These are phyloP conservation scores for Canis aureus DNA, from an alignment of 2,113 vertebrate genomes.

Conservation along the genomic window DNA sequence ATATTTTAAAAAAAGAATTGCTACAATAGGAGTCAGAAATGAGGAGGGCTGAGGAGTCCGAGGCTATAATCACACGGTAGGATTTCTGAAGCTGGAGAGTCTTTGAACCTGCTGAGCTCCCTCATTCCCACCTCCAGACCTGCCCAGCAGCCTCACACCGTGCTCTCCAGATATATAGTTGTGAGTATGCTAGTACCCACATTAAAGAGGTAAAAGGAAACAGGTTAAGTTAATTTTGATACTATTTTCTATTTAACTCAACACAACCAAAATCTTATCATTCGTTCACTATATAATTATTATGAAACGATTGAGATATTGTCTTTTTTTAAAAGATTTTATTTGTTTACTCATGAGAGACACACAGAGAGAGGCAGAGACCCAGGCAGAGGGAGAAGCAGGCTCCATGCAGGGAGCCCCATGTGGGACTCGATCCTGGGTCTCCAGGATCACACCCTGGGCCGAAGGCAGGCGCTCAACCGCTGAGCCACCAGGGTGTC, in stretches of 20 bases:
- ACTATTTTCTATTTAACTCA: not conserved
- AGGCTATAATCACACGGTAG: not conserved
- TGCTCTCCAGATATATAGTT: not conserved
- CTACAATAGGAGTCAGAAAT: not conserved
- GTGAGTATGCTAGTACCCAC: not conserved
- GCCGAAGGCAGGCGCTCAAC: too few species aligned
- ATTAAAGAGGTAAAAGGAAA: not conserved
- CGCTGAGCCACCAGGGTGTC: too few species aligned
- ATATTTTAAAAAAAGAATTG: not conserved
- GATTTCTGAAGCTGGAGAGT: not conserved
- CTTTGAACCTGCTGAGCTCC: not conserved
- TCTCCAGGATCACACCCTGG: too few species aligned
- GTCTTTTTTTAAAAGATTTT: not conserved
- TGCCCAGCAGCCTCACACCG: not conserved
- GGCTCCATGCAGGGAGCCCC: too few species aligned
- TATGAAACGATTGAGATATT: not conserved
- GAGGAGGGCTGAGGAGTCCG: not conserved
- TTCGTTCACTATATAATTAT: not conserved
- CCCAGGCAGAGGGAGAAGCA: too few species aligned
- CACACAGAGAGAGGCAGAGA: too few species aligned
- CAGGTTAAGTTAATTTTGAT: constrained; percentile 20
- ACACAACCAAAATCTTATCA: not conserved
- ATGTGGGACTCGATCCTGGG: too few species aligned
- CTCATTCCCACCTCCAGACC: not conserved
- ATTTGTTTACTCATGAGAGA: too few species aligned